Evolutionary conservation across 1,140 invertebrate species (phyloP).

Genomic region (Coptotermes formosanus): DNA sequence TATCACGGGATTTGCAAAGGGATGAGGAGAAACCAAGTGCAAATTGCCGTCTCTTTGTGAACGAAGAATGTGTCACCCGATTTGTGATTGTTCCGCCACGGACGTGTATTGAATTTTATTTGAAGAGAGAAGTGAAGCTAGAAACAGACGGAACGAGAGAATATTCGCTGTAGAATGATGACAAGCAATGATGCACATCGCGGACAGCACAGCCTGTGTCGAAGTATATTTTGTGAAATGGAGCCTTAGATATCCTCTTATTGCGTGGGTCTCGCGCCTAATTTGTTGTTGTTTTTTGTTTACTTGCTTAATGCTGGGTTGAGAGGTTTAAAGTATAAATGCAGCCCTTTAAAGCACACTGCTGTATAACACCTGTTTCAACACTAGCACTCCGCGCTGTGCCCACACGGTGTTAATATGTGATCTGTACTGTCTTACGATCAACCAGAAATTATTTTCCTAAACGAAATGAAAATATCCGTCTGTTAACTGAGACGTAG

Average conservation of each 20-base stretch:
- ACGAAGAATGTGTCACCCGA: slow-evolving; percentile 25
- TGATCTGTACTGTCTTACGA: no score
- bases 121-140: background rate
- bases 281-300: background rate
- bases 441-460: no score
- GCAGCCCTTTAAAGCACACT: no score
- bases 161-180: background rate
- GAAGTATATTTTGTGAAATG: background rate
- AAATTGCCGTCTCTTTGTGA: slow-evolving; percentile 30
- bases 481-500: no score
- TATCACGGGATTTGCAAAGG: background rate
- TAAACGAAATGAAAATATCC: no score
- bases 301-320: background rate
- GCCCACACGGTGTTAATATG: no score
- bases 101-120: slow-evolving; percentile 26
- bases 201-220: background rate
- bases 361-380: no score
- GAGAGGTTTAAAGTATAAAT: no score
- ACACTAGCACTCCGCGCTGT: no score
- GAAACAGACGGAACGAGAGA: background rate
- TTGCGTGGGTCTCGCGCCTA: background rate
- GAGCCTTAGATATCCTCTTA: background rate
- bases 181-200: background rate
- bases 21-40: slow-evolving; percentile 20
- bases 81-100: slow-evolving; percentile 22